These are phyloP conservation scores for Paralvinella palmiformis DNA, from an alignment of 1,140 invertebrate genomes.

Conservation along the genomic window DNA sequence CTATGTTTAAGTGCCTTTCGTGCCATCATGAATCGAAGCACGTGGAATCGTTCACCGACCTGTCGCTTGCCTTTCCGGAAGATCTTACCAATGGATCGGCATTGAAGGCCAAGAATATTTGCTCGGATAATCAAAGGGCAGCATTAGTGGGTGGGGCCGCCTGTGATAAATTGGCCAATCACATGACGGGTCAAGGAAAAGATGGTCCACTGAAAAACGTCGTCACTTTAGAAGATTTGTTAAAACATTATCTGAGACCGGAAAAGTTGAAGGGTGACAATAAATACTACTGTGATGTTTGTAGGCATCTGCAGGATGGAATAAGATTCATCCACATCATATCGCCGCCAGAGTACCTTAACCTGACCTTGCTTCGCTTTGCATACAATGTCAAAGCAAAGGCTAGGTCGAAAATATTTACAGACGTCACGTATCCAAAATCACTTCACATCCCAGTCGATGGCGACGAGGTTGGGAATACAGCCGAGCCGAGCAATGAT, in stretches of 20 bases:
- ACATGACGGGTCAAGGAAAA: background rate
- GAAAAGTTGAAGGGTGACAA: slow-evolving; percentile 75
- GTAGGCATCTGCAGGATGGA: slow-evolving; percentile 67
- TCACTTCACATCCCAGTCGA: slow-evolving; percentile 36
- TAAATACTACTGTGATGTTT: slow-evolving; percentile 72
- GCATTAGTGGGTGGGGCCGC: background rate
- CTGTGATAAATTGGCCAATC: background rate
- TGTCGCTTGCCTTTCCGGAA: slow-evolving; percentile 71
- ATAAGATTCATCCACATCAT: slow-evolving; percentile 66
- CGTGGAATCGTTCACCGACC: slow-evolving; percentile 70
- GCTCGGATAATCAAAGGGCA: background rate
- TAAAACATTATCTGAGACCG: slow-evolving; percentile 59
- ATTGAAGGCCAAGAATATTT: background rate
- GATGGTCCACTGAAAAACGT: background rate
- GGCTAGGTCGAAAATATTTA: slow-evolving; percentile 61
- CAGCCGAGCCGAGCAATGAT: background rate
- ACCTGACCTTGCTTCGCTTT: slow-evolving; percentile 75
- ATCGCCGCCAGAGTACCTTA: slow-evolving; percentile 66
- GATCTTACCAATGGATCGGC: background rate
- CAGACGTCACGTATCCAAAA: slow-evolving; percentile 45
- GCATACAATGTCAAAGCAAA: slow-evolving; percentile 67
- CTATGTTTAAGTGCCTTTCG: slow-evolving; percentile 64
- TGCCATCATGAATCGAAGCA: slow-evolving; percentile 66
- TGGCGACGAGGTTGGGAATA: slow-evolving; percentile 33
- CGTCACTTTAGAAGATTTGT: background rate